Evolutionary conservation across 2,797 vertebrate species (phyloP).

Genomic region (Paedocypris micromegethes): DNA sequence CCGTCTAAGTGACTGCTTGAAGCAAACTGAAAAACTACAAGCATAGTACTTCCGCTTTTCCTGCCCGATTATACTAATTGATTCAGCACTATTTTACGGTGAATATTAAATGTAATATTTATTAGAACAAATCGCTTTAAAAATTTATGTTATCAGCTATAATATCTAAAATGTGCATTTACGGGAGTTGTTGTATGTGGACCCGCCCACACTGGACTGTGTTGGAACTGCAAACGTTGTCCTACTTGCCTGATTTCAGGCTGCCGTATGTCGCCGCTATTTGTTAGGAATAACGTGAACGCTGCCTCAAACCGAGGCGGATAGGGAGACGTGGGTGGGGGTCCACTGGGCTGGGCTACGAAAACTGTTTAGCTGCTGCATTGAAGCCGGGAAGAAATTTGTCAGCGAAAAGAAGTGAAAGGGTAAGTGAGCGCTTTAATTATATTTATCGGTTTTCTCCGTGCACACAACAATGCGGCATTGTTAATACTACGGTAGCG

Average conservation of each 20-base stretch:
- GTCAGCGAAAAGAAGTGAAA: conserved; percentile 20
- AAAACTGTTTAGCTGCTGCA: conserved; percentile 24
- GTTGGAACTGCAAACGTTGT: conserved; percentile 43
- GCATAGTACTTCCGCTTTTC: neutral
- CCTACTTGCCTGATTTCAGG: conserved; percentile 38
- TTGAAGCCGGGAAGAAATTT: conserved; percentile 23
- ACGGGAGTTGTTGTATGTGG: neutral
- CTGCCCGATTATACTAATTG: neutral
- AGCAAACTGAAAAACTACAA: conserved; percentile 47
- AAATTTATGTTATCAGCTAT: neutral
- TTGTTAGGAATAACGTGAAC: conserved; percentile 52
- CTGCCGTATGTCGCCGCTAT: conserved; percentile 55
- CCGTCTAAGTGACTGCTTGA: neutral
- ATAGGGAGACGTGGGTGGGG: conserved; percentile 36
- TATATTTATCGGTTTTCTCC: neutral
- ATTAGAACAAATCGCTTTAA: neutral
- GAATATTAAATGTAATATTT: neutral
- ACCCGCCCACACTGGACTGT: conserved; percentile 46
- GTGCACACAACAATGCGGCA: neutral
- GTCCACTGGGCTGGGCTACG: conserved; percentile 42
- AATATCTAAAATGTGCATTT: neutral
- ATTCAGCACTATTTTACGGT: neutral
- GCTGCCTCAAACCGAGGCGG: conserved; percentile 49
- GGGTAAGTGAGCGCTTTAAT: conserved; percentile 28
- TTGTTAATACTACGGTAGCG: neutral